Percentiles rank a stretch among this genome's conserved stretches.
phyloP scores from a whole-genome alignment of 2,888 invertebrate genomes.

The Leptopilina myrica region DNA sequence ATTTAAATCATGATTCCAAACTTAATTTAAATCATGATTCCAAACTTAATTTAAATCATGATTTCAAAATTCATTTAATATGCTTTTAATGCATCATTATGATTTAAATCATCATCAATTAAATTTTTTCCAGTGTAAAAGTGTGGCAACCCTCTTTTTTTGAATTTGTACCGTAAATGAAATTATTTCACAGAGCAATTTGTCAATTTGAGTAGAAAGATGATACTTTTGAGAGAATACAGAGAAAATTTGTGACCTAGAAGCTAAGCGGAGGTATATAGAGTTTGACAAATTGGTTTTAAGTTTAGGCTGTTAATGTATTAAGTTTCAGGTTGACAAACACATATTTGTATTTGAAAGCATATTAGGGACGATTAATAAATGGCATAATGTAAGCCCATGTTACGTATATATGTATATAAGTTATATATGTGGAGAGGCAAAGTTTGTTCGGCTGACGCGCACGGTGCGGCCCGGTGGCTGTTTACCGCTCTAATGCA shows the following conservation, averaged over 20 bases:
- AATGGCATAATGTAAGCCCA: conserved; percentile 49
- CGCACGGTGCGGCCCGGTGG: conserved; percentile 43
- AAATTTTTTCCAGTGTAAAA: too few species aligned
- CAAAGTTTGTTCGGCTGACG: conserved; percentile 4
- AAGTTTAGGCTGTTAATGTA: conserved; percentile 57
- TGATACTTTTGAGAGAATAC: conserved; percentile 10
- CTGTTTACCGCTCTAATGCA: conserved; percentile 59
- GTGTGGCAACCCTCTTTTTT: too few species aligned
- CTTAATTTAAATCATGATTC: too few species aligned
- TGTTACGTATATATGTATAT: neutral
- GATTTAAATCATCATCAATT: too few species aligned
- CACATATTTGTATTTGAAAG: conserved; percentile 51
- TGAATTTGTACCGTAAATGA: too few species aligned
- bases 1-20: too few species aligned
- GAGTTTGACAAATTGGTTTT: conserved; percentile 68
- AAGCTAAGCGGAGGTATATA: conserved; percentile 4
- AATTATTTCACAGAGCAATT: too few species aligned
- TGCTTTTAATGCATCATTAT: too few species aligned
- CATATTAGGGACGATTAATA: conserved; percentile 62
- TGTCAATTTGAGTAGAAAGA: too few species aligned
- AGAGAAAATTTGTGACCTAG: neutral
- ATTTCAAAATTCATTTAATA: too few species aligned
- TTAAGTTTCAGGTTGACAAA: conserved; percentile 64
- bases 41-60: too few species aligned
- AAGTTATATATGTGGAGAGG: conserved; percentile 4